Evolutionary conservation across 2,797 vertebrate species (phyloP), one percentile per base, ranked within the genome.

Genomic region (Setipinna tenuifilis): DNA sequence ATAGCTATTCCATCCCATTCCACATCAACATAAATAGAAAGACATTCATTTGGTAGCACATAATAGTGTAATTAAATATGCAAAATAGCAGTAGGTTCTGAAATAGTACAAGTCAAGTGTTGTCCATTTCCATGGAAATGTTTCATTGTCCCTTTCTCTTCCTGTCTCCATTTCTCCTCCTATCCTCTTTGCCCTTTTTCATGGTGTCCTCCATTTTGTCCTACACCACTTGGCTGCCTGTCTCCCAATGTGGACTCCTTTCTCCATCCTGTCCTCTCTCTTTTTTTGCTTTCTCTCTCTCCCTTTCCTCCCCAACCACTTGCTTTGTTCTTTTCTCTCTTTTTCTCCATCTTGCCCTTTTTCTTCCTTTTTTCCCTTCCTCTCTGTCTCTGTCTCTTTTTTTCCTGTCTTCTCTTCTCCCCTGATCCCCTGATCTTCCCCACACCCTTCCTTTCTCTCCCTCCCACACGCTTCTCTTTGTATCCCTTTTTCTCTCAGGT

Each of bases 401-500:
- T 41, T 82, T 35, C 10, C 16, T 68, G 83, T 81, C 68, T 19
- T 71, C 46, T 14, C 31, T 21, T 17, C 35, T 58, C 78, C 28
- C 84, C 25, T 83, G 14, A 82, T 54, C 82, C 75, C 54, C 61
- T 21, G 84, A 2, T 84, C 59, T 80, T 54, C 78, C 71, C 48
- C n/a, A 16, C 61, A 25, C 48, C 78, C 62, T 68, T 78, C 75
- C 48, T 86, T 82, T 84, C 65, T 81, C 35, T 80, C 59, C 58
- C 65, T 83, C 61, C 57, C 44, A 80, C 62, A 61, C 83, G 65
- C 75, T 35, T 48, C 46, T 59, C 58, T 65, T n/a, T 4, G 14
- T 71, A 57, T 59, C 28, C 83, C 28, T 83, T 87, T 23, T 61
- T 19, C 23, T 57, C 41, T 86, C 92, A 99, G 98, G 95, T 98